Conservation (phyloP, 2,113 vertebrate genomes). For the Boleophthalmus pectinirostris region DNA sequence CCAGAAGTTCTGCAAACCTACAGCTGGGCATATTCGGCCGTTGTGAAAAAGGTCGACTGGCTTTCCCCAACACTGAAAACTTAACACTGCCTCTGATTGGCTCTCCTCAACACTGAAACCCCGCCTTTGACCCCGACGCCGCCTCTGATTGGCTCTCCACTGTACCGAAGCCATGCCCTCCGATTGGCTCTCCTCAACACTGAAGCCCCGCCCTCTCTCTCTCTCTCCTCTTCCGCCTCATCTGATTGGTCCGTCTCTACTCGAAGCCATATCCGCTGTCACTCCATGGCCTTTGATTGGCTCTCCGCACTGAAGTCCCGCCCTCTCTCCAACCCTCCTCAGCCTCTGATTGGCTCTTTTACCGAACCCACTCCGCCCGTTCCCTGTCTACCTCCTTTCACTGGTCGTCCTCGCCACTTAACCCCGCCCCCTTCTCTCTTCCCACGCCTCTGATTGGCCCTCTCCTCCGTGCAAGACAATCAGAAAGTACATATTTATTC, state of each 20-base stretch:
- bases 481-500: conserved; percentile 52
- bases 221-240: not conserved
- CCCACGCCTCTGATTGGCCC: conserved; percentile 34
- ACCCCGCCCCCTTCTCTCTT: conserved; percentile 14
- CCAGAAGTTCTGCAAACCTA: too few relatives aligned
- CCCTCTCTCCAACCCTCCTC: not conserved
- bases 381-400: not conserved
- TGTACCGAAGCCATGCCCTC: conserved; percentile 6
- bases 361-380: conserved; percentile 82
- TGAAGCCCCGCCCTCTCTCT: too few relatives aligned
- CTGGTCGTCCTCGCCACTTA: not conserved
- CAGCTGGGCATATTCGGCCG: too few relatives aligned
- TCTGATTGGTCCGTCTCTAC: not conserved
- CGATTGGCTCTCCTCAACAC: not conserved
- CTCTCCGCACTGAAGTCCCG: not conserved
- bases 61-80: conserved; percentile 38
- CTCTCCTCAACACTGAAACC: conserved; percentile 55
- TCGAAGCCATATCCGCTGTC: not conserved
- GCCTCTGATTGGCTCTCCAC: too few relatives aligned
- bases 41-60: too few relatives aligned
- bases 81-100: conserved; percentile 29
- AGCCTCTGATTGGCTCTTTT: conserved; percentile 42
- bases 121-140: not conserved
- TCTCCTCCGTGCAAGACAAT: conserved; percentile 4
- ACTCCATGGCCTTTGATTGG: not conserved